phyloP scores from a whole-genome alignment of 1,140 invertebrate species.

The Drosophila sp. region DNA sequence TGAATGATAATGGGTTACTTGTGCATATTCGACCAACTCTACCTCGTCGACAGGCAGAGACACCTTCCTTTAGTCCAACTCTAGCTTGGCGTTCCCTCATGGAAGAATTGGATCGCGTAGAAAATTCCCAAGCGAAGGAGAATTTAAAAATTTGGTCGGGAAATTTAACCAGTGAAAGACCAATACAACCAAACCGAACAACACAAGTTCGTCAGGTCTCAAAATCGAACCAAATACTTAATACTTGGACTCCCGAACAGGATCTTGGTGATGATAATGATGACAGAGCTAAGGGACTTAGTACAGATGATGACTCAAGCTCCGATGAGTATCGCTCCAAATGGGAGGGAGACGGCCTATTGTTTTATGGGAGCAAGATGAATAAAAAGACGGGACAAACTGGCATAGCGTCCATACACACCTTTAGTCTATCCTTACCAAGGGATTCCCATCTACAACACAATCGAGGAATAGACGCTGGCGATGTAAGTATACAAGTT shows the following conservation, averaged over 20 bases:
- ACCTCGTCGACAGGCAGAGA: constrained; percentile 90
- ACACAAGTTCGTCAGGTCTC: constrained; percentile 13
- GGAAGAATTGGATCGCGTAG: constrained; percentile 39
- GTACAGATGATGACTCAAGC: constrained; percentile 46
- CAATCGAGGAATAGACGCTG: constrained; percentile 34
- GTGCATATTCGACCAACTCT: constrained; percentile 90
- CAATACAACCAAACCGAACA: constrained; percentile 41
- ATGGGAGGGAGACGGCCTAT: constrained; percentile 41
- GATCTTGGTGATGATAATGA: constrained; percentile 87
- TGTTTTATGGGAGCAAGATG: constrained; percentile 56
- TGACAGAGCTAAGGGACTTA: constrained; percentile 88
- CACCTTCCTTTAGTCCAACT: constrained; percentile 91
- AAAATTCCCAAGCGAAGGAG: constrained; percentile 11
- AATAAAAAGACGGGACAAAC: constrained; percentile 21
- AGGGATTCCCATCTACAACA: constrained; percentile 86
- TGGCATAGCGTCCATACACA: constrained; percentile 80
- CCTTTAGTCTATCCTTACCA: constrained; percentile 90
- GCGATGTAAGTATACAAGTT: constrained; percentile 26
- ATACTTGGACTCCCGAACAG: constrained; percentile 92
- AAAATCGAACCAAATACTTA: constrained; percentile 31
- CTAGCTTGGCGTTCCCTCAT: constrained; percentile 91
- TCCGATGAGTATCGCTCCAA: constrained; percentile 60
- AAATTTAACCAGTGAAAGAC: constrained; percentile 20
- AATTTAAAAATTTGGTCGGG: constrained; percentile 7
- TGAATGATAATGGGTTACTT: constrained; percentile 86